A percentile compares a stretch with the other conserved stretches of the same genome.
Evolutionary conservation across 1,140 invertebrate species (phyloP).

Genomic region (Odontomachus brunneus): DNA sequence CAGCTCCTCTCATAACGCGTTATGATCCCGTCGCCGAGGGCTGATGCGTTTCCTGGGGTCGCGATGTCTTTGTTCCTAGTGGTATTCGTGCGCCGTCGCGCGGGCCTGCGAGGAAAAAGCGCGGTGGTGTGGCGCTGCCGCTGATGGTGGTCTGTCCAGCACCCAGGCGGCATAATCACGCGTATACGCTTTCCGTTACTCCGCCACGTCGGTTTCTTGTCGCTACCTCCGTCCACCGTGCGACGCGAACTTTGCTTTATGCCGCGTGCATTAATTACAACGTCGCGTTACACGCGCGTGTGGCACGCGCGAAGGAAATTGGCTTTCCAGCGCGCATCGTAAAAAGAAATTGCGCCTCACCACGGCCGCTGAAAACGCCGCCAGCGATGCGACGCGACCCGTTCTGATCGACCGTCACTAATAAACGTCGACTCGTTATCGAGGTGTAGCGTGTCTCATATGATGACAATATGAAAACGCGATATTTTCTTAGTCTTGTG

Average conservation of each 20-base stretch:
- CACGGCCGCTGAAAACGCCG: slow-evolving; percentile 25
- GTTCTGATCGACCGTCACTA: slow-evolving; percentile 22
- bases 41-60: slow-evolving; percentile 78
- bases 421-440: slow-evolving; percentile 27
- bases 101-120: slow-evolving; percentile 11
- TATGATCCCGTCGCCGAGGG: slow-evolving; percentile 76
- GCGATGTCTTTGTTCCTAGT: slow-evolving; percentile 79
- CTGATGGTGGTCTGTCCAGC: slow-evolving; percentile 63
- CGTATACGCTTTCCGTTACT: slow-evolving; percentile 60
- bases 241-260: slow-evolving; percentile 50
- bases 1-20: slow-evolving; percentile 77
- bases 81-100: slow-evolving; percentile 65
- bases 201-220: slow-evolving; percentile 54
- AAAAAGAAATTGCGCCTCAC: slow-evolving; percentile 59
- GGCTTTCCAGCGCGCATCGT: slow-evolving; percentile 36
- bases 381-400: slow-evolving; percentile 10
- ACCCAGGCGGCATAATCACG: slow-evolving; percentile 70
- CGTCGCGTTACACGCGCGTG: slow-evolving; percentile 58
- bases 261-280: slow-evolving; percentile 66
- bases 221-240: slow-evolving; percentile 9
- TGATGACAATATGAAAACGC: not conserved
- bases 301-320: slow-evolving; percentile 59
- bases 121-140: not conserved
- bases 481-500: too few species aligned
- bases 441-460: too few species aligned